Conservation (phyloP, 2,888 invertebrate genomes). For the Callinectes sapidus region DNA sequence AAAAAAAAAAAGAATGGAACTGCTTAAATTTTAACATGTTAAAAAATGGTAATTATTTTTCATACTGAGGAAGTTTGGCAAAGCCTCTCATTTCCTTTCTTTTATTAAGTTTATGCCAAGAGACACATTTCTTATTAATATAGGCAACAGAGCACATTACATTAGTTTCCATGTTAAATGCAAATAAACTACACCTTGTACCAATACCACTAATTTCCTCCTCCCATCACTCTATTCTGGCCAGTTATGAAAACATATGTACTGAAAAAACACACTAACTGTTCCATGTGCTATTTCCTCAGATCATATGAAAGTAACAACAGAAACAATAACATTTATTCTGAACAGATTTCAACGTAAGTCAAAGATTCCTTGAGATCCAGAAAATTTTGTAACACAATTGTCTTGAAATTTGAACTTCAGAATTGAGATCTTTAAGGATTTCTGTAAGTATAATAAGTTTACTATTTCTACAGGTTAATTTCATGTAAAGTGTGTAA, state of each 20-base stretch:
- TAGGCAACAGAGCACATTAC: not conserved
- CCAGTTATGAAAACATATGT: not conserved
- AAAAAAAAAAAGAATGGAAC: not conserved
- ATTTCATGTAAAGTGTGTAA: not conserved
- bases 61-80: not conserved
- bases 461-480: not conserved
- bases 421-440: not conserved
- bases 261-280: not conserved
- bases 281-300: not conserved
- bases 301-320: not conserved
- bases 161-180: not conserved
- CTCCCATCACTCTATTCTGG: not conserved
- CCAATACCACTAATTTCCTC: not conserved
- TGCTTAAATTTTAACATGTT: not conserved
- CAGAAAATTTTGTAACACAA: not conserved
- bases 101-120: not conserved
- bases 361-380: not conserved
- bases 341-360: not conserved
- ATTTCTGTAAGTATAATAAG: not conserved
- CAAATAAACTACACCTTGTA: not conserved
- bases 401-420: not conserved
- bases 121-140: not conserved
- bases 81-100: not conserved
- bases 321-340: not conserved
- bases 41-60: slow-evolving; percentile 16